Percentiles rank a stretch among this genome's conserved stretches.
Evolutionary conservation across 2,113 vertebrate species (phyloP).

Genomic region (Microtus oregoni): DNA sequence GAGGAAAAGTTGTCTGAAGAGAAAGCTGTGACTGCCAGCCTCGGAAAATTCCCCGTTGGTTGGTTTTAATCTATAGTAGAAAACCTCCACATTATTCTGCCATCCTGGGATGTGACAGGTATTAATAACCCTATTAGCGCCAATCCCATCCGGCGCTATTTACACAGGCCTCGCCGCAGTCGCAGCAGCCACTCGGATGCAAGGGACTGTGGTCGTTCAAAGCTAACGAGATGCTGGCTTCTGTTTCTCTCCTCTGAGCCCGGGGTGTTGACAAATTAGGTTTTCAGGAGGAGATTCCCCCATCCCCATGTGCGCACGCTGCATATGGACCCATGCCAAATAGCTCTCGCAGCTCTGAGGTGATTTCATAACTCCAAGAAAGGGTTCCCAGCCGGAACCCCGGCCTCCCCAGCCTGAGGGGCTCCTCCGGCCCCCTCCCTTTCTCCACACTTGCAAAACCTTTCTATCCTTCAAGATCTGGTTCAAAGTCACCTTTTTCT

Average conservation of each 20-base stretch:
- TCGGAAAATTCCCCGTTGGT: constrained; percentile 69
- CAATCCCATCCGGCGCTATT: constrained; percentile 67
- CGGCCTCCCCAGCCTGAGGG: background rate
- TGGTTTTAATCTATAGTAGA: constrained; percentile 79
- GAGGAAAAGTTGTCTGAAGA: constrained; percentile 69
- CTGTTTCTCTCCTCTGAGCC: constrained; percentile 73
- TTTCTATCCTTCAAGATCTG: constrained; percentile 61
- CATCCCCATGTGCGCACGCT: background rate
- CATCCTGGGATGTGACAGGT: constrained; percentile 82
- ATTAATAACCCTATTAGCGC: constrained; percentile 88
- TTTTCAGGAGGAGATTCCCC: constrained; percentile 70
- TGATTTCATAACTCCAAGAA: constrained; percentile 26
- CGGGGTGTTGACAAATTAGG: constrained; percentile 81
- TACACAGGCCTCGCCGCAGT: constrained; percentile 64
- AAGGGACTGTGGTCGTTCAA: constrained; percentile 61
- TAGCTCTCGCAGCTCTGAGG: constrained; percentile 5
- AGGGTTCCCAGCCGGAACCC: background rate
- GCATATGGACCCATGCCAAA: constrained; percentile 8
- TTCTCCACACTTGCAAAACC: constrained; percentile 10
- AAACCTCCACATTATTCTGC: constrained; percentile 80
- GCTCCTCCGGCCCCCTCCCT: background rate
- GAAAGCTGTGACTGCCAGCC: constrained; percentile 67
- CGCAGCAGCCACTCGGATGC: constrained; percentile 62
- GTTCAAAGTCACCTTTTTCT: constrained; percentile 79
- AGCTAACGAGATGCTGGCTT: constrained; percentile 80